A percentile compares a stretch with the other conserved stretches of the same genome.
Conservation (phyloP, 2,797 vertebrate species). For the Toxotes lorentzi region DNA sequence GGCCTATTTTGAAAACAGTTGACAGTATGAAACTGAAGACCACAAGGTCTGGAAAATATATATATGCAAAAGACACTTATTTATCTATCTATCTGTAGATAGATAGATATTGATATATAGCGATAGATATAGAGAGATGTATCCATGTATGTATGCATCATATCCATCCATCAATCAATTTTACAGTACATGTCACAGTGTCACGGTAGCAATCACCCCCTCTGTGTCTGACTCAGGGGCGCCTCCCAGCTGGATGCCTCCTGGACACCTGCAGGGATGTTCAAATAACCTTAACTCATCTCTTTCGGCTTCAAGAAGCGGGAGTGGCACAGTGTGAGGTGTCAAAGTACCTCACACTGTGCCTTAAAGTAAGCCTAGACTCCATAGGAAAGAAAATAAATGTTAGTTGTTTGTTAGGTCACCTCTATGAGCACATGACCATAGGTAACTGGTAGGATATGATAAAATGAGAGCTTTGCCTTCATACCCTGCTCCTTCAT, state of each 20-base stretch:
- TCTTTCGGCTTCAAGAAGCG: slow-evolving; percentile 7
- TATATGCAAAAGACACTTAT: too few species aligned
- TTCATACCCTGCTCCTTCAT: slow-evolving; percentile 1
- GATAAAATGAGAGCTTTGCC: not conserved
- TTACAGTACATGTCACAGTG: not conserved
- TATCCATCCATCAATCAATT: not conserved
- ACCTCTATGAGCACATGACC: not conserved
- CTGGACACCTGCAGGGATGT: not conserved
- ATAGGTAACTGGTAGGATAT: not conserved
- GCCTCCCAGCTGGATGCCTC: not conserved
- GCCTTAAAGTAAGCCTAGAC: not conserved
- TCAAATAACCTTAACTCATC: not conserved
- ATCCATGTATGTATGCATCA: too few species aligned
- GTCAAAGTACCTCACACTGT: not conserved
- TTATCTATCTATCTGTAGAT: too few species aligned
- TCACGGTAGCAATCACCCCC: not conserved
- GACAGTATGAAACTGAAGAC: too few species aligned
- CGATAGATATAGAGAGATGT: too few species aligned
- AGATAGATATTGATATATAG: too few species aligned
- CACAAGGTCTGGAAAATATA: too few species aligned
- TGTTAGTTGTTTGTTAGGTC: not conserved
- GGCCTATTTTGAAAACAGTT: too few species aligned
- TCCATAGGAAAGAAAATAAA: not conserved
- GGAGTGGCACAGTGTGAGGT: too few species aligned
- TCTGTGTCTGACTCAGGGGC: not conserved